phyloP scores from a whole-genome alignment of 30 jellyfish, hydroid and myxozoan genomes.

The Hydra vulgaris region DNA sequence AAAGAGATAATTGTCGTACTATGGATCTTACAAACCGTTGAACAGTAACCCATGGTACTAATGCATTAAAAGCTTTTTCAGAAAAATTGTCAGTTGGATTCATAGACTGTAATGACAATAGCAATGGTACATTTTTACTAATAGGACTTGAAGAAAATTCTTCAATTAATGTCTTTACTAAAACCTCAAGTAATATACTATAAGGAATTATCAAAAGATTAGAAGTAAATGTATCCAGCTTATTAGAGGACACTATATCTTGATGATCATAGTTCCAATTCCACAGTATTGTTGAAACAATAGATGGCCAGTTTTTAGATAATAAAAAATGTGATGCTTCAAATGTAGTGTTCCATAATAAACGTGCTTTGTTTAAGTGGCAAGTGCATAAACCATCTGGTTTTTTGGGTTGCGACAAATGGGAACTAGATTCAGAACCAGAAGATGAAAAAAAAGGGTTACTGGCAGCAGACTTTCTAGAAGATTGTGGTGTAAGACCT shows the following conservation, averaged over 20 bases:
- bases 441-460: slow-evolving; percentile 17
- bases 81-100: slow-evolving; percentile 15
- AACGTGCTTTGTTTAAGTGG: slow-evolving; percentile 18
- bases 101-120: slow-evolving; percentile 9
- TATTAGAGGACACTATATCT: not conserved
- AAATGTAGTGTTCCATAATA: slow-evolving; percentile 37
- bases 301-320: slow-evolving; percentile 46
- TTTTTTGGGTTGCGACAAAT: not conserved
- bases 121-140: slow-evolving; percentile 16
- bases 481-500: slow-evolving; percentile 28
- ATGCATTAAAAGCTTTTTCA: slow-evolving; percentile 14
- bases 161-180: slow-evolving; percentile 18
- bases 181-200: slow-evolving; percentile 21
- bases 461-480: not conserved
- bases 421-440: not conserved
- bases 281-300: slow-evolving; percentile 28
- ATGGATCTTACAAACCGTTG: slow-evolving; percentile 73
- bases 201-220: slow-evolving; percentile 31
- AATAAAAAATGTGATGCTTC: slow-evolving; percentile 30
- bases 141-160: slow-evolving; percentile 5
- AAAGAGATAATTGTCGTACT: slow-evolving; percentile 62
- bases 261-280: not conserved
- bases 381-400: slow-evolving; percentile 17
- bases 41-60: slow-evolving; percentile 27
- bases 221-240: slow-evolving; percentile 34